These are phyloP conservation scores for Centropyge bicolor DNA, from an alignment of 2,797 vertebrate genomes.

Conservation along the genomic window DNA sequence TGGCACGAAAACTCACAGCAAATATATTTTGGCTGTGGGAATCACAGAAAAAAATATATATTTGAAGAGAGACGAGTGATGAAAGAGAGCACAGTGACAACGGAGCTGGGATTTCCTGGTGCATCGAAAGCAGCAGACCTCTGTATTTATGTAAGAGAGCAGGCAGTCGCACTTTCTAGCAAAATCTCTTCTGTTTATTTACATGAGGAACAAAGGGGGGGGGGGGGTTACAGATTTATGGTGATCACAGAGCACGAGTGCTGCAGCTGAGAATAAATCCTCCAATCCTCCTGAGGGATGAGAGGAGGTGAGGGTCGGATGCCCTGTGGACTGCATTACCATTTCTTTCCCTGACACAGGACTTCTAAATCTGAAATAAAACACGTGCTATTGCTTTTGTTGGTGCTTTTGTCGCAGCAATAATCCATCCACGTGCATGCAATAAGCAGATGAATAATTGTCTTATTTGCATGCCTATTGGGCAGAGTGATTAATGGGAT, in stretches of 20 bases:
- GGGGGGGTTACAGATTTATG: constrained; percentile 57
- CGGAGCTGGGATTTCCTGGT: constrained; percentile 43
- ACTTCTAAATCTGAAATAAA: constrained; percentile 50
- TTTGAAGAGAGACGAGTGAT: constrained; percentile 23
- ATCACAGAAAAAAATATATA: constrained; percentile 8
- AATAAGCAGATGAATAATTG: constrained; percentile 51
- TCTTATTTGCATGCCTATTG: constrained; percentile 58
- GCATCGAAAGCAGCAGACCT: constrained; percentile 33
- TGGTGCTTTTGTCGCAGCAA: constrained; percentile 31
- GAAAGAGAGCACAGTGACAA: constrained; percentile 39
- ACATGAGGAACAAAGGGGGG: constrained; percentile 58
- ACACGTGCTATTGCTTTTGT: constrained; percentile 34
- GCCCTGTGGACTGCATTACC: constrained; percentile 53
- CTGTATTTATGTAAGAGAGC: constrained; percentile 30
- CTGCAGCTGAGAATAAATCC: constrained; percentile 61
- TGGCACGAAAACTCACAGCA: constrained; percentile 10
- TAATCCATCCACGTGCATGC: constrained; percentile 19
- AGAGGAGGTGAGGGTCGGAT: constrained; percentile 57
- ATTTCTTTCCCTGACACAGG: constrained; percentile 43
- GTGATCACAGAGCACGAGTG: constrained; percentile 61
- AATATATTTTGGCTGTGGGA: constrained; percentile 25
- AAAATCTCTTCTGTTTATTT: constrained; percentile 56
- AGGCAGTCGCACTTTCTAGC: constrained; percentile 2
- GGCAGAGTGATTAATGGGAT: constrained; percentile 62
- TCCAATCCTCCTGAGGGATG: constrained; percentile 41